phyloP scores from a whole-genome alignment of 2,888 invertebrate species.

The Drepanosiphum platanoidis region DNA sequence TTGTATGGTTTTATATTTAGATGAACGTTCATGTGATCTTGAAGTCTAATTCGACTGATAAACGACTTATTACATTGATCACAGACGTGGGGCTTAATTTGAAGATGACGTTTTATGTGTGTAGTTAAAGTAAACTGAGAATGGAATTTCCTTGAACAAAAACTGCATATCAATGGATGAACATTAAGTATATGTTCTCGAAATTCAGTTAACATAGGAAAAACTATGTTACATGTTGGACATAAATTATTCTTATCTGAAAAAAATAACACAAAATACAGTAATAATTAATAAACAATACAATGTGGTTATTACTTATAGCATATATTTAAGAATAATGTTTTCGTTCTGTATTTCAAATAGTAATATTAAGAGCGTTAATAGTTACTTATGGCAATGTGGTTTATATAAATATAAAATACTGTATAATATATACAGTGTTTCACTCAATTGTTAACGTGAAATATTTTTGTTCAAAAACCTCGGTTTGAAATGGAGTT shows the following conservation, averaged over 20 bases:
- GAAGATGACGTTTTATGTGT: slow-evolving; percentile 83
- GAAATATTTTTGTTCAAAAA: too few species aligned
- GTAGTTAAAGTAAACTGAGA: slow-evolving; percentile 74
- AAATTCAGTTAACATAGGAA: slow-evolving; percentile 75
- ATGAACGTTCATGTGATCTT: slow-evolving; percentile 85
- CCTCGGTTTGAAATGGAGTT: too few species aligned
- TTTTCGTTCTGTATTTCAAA: too few species aligned
- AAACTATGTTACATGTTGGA: slow-evolving; percentile 75
- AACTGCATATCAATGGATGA: slow-evolving; percentile 84
- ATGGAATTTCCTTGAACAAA: slow-evolving; percentile 83
- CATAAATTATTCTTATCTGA: slow-evolving; percentile 67
- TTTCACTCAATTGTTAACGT: too few species aligned
- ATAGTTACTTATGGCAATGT: too few species aligned
- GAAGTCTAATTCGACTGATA: slow-evolving; percentile 81
- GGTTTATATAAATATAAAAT: too few species aligned
- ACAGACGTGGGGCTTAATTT: slow-evolving; percentile 80
- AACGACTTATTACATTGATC: slow-evolving; percentile 84
- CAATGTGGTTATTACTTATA: not conserved
- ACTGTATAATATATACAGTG: too few species aligned
- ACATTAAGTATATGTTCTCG: slow-evolving; percentile 77
- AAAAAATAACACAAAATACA: slow-evolving; percentile 4
- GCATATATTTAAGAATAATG: not conserved
- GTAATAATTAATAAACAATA: not conserved
- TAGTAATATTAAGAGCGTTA: too few species aligned
- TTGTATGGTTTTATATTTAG: slow-evolving; percentile 82